A percentile compares a stretch with the other conserved stretches of the same genome.
Conservation (phyloP, 2,888 invertebrate species). For the Sinopyrophorus schimmeli region DNA sequence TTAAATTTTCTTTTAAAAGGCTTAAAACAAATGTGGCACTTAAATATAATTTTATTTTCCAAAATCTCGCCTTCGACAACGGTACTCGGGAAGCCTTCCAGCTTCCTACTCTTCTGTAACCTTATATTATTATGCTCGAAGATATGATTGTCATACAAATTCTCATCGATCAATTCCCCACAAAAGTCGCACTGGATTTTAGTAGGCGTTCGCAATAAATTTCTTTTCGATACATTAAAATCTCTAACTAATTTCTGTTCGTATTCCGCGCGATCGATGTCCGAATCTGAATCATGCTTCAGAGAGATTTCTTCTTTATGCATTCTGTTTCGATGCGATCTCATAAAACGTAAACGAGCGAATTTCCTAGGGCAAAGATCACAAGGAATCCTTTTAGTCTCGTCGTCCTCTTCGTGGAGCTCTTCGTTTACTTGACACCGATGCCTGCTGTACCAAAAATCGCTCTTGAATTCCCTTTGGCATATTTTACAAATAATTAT, state of each 20-base stretch:
- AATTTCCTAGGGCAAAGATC: conserved; percentile 20
- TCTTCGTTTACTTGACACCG: conserved; percentile 12
- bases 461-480: conserved; percentile 21
- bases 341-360: conserved; percentile 17
- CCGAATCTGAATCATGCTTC: too few relatives aligned
- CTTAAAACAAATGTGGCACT: conserved; percentile 18
- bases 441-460: conserved; percentile 24
- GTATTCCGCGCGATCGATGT: too few relatives aligned
- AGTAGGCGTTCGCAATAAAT: too few relatives aligned
- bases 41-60: conserved; percentile 8
- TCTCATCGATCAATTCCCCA: conserved; percentile 23
- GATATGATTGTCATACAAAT: conserved; percentile 22
- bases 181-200: conserved; percentile 28
- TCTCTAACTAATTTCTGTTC: too few relatives aligned
- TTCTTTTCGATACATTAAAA: too few relatives aligned
- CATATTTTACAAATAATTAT: conserved; percentile 19
- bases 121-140: conserved; percentile 21
- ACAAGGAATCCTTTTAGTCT: conserved; percentile 6
- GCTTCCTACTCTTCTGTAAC: conserved; percentile 11
- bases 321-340: conserved; percentile 20
- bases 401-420: conserved; percentile 6
- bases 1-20: conserved; percentile 18
- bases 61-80: neutral
- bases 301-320: too few relatives aligned
- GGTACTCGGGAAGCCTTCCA: too few relatives aligned